Conservation (phyloP, 2,797 vertebrate genomes). For the Notamacropus eugenii region DNA sequence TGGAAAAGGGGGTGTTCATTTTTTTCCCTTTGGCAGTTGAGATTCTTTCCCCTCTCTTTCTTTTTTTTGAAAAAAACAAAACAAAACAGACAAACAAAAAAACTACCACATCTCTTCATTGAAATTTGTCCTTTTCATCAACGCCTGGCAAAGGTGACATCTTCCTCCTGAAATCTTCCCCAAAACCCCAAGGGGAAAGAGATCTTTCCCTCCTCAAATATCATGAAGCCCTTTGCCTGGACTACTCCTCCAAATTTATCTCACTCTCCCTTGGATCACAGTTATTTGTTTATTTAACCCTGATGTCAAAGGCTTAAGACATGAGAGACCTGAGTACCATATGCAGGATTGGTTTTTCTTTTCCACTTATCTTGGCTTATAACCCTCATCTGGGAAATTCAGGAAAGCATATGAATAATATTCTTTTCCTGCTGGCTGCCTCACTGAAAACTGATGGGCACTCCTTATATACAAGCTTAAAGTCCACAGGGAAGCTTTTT, state of each 20-base stretch:
- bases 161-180: background rate
- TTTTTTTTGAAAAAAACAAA: background rate
- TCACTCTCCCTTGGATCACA: background rate
- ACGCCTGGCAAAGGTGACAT: background rate
- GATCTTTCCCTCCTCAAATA: background rate
- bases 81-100: background rate
- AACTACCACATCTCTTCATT: background rate
- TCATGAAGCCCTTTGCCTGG: background rate
- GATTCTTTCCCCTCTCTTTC: background rate
- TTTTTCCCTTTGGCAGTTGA: background rate
- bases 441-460: background rate
- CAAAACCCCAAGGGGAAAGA: background rate
- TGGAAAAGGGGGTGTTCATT: background rate
- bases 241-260: background rate
- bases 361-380: background rate
- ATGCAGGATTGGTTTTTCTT: background rate
- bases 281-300: background rate
- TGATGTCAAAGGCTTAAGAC: background rate
- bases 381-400: background rate
- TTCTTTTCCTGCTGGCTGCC: background rate
- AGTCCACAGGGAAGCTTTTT: background rate
- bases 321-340: background rate
- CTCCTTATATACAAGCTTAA: background rate
- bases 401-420: background rate
- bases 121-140: background rate